A percentile compares a stretch with the other conserved stretches of the same genome.
These are phyloP conservation scores for Lemur catta DNA, from an alignment of 2,797 vertebrate genomes.

Conservation along the genomic window DNA sequence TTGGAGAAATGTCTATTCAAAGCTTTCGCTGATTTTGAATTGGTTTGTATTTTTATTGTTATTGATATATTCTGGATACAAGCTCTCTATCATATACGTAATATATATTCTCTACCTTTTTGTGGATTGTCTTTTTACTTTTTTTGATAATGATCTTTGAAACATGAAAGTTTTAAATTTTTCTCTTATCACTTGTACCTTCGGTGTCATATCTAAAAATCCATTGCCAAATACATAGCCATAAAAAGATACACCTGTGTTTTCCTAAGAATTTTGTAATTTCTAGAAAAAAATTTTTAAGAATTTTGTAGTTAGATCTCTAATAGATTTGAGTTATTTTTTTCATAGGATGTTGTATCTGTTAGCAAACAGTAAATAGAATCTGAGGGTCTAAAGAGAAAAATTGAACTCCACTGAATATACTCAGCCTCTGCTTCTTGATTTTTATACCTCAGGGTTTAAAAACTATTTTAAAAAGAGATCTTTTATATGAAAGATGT, in stretches of 20 bases:
- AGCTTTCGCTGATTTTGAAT: not conserved
- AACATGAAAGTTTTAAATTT: not conserved
- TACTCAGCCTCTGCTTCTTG: not conserved
- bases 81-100: not conserved
- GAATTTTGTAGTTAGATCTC: not conserved
- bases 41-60: not conserved
- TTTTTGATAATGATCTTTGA: not conserved
- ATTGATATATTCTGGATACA: not conserved
- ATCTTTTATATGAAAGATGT: not conserved
- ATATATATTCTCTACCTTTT: not conserved
- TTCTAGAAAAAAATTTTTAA: not conserved
- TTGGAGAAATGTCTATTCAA: not conserved
- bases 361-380: not conserved
- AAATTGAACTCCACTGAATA: not conserved
- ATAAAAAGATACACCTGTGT: not conserved
- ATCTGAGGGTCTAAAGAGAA: not conserved
- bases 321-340: not conserved
- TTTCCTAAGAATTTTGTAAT: not conserved
- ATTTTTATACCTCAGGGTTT: not conserved
- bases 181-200: not conserved
- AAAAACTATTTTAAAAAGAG: not conserved
- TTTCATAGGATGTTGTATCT: not conserved
- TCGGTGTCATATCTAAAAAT: not conserved
- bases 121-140: not conserved
- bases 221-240: not conserved